Base-by-base conservation (phyloP, 2,113 vertebrate genomes). In the Nycticryphes semicollaris region DNA sequence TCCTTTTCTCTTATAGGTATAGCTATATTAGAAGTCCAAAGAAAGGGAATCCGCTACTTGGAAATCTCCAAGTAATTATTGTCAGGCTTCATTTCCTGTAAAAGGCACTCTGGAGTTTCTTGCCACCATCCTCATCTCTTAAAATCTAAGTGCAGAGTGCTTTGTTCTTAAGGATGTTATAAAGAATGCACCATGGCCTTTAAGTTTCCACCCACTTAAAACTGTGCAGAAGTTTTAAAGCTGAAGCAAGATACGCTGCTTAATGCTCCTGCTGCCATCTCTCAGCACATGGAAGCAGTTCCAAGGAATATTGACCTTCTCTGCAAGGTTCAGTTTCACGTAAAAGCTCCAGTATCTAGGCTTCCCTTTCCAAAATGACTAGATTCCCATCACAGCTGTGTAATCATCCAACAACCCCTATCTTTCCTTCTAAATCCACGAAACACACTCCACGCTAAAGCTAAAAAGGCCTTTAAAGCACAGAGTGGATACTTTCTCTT, bases 261-360 rank as follows among this genome's bases (percentile, higher is more conserved):
- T 51, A 89, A 84, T 48, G 77, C 35, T 84, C 56, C 87, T 35
- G 64, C 66, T 87, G 73, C 53, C 81, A 78, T 50, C 50, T 16
- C 74, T 68, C 45, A 79, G 66, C 53, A 87, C 35, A 35, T 1
- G 4, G 81, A 75, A 21, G 39, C 2, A 3, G 33, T 84, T 45
- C 23, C 35, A 74, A 47, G 68, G 41, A 94, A 67, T 5, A 76
- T 8, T 5, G 4, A 70, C 56, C 60, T 59, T 31, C 47, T 67
- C 66, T 0, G 0, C 25, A 39, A 89, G 0, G 0, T 43, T 54
- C 19, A 7, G 20, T 69, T 81, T 70, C 60, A 82, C 0, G 0
- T 13, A 78, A 78, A 84, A 81, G 23, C 63, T 84, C 51, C 80
- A 51, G 28, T 63, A 94, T 92, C 54, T 60, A 73, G 56, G 56